Evolutionary conservation across 2,797 vertebrate genomes (phyloP), one percentile per base, ranked within the genome.

Genomic region (Falco cherrug): DNA sequence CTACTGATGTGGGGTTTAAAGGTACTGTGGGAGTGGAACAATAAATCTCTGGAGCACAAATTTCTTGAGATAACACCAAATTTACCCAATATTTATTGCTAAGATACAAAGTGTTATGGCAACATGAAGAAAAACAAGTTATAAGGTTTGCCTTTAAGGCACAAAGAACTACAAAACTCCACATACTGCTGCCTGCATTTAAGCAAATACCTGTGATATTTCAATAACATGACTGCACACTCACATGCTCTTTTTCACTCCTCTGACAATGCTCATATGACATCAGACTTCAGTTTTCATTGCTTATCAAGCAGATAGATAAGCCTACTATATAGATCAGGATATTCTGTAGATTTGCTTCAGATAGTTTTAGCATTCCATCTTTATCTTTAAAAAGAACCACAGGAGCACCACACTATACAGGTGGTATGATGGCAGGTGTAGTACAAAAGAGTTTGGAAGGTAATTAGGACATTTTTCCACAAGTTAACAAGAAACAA

Each of bases 21-120:
- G 81, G 92, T 84, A 69, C 83, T 63, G 82, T 50, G 82, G 84
- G 90, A 97, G 84, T 48, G 78, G 84, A 96, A 79, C 70, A 92
- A 80, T 91, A 96, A 97, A 95, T 94, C 92, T 90, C 90, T 28
- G 39, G 79, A 95, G 86, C 81, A 73, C 92, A 78, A 91, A 85
- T 92, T 92, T 94, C 89, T 93, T 68, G 64, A 41, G 95, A 96
- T 97, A 96, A 96, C 87, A 91, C 75, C 87, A 78, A 86, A 96
- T 84, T 90, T 71, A 70, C 87, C 80, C 80, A 43, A 53, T 87
- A 95, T 96, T 95, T 96, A 96, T 97, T 95, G 95, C 97, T 76
- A 87, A 96, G 95, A 92, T 94, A 95, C 95, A 37, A 90, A 91
- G 74, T 97, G 94, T 95, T 96, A 81, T 97, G 94, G 96, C 93